phyloP scores from a whole-genome alignment of 2,888 invertebrate genomes.

The Lasioglossum figueresi region DNA sequence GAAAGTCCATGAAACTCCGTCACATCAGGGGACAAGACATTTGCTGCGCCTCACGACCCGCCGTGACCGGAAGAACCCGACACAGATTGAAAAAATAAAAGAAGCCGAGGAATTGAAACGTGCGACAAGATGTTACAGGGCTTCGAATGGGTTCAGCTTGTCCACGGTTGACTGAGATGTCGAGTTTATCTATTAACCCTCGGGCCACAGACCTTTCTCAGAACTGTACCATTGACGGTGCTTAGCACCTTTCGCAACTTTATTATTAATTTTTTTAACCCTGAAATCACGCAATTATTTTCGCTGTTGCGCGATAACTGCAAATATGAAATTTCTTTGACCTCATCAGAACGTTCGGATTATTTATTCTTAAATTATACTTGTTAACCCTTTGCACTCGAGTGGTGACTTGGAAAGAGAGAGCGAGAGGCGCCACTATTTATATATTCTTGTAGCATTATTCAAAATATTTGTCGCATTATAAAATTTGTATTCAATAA shows the following conservation, averaged over 20 bases:
- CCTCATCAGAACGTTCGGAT: not conserved
- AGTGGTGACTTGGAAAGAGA: too few relatives aligned
- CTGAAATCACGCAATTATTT: not conserved
- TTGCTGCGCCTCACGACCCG: conserved; percentile 13
- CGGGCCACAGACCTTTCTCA: not conserved
- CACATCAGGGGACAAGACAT: conserved; percentile 54
- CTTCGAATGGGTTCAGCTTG: not conserved
- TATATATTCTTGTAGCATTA: too few relatives aligned
- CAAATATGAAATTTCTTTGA: not conserved
- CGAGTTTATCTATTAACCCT: not conserved
- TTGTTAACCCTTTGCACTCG: too few relatives aligned
- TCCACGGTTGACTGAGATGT: not conserved
- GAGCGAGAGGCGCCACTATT: too few relatives aligned
- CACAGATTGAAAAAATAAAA: not conserved
- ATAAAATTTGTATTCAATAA: too few relatives aligned
- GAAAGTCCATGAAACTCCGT: conserved; percentile 65
- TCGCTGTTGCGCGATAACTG: not conserved
- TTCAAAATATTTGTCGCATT: too few relatives aligned
- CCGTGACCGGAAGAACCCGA: conserved; percentile 10
- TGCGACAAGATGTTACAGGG: not conserved
- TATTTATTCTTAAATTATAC: not conserved
- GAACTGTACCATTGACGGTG: not conserved
- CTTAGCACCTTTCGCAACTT: not conserved
- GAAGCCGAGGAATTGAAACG: not conserved
- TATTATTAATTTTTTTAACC: not conserved